Evolutionary conservation across 2,888 invertebrate species (phyloP), one percentile per base, ranked within the genome.

Genomic region (Dryomyza anilis): DNA sequence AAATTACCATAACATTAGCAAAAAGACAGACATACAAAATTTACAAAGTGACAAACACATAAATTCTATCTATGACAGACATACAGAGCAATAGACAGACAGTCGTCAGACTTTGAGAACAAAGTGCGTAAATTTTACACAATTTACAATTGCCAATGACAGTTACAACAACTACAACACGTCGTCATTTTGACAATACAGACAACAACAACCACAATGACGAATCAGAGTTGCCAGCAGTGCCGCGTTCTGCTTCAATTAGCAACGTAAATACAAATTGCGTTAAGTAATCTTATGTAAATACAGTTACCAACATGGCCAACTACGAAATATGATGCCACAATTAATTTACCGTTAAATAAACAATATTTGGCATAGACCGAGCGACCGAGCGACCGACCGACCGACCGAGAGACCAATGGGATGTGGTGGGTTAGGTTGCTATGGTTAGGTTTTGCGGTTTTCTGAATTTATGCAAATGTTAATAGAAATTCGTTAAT

Each of bases 301-400:
- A 73, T 72, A 73, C 60, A 64, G 63, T 52, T 60, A 53, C 39
- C n/a, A n/a, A n/a, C n/a, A 57, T 46, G 59, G 66, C 64, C 48
- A 56, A n/a, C n/a, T 25, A 69, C 63, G 73, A 72, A 73, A 73
- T 72, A 70, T 72, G 73, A 73, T 72, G 71, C 72, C 73, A 68
- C 72, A 73, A 73, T 73, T 73, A 73, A 73, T 73, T 73, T 72
- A 71, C 72, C 73, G 71, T 73, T 72, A 73, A 72, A 72, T 73
- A 72, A 73, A 72, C 72, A 73, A 69, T 69, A 67, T 68, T 64
- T 59, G 36, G 58, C n/a, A 29, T 27, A 52, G 55, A 12, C 23
- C 33, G 21, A 53, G 33, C 27, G n/a, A n/a, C n/a, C 43, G 14
- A n/a, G n/a, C n/a, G n/a, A n/a, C n/a, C n/a, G n/a, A n/a, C n/a